Percentiles rank a stretch among this genome's conserved stretches.
Evolutionary conservation across 2,797 vertebrate genomes (phyloP).

Genomic region (Sebastiscus albofasciatus): DNA sequence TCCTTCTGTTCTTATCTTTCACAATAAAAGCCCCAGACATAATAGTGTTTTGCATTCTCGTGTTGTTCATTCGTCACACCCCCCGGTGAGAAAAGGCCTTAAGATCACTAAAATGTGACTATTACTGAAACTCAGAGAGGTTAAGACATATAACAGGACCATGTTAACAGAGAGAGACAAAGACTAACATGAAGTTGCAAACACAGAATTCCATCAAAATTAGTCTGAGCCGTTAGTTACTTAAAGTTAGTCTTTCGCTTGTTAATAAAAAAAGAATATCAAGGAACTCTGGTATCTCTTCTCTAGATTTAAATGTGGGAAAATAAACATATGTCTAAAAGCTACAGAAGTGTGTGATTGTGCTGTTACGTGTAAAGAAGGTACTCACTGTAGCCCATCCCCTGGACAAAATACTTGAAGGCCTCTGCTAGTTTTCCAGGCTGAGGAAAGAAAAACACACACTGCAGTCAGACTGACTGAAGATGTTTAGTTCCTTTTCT

Average conservation of each 20-base stretch:
- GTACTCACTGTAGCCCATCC: slow-evolving; percentile 86
- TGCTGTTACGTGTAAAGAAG: not conserved
- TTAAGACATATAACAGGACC: not conserved
- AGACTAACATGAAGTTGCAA: no score
- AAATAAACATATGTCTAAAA: not conserved
- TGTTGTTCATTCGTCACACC: not conserved
- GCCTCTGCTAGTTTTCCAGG: slow-evolving; percentile 83
- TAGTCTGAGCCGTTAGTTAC: not conserved
- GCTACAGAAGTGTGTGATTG: not conserved
- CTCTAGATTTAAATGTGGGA: not conserved
- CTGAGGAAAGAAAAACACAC: slow-evolving; percentile 53
- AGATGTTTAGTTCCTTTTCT: no score
- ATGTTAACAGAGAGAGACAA: not conserved
- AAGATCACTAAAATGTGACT: not conserved
- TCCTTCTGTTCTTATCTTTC: no score
- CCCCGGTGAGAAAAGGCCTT: not conserved
- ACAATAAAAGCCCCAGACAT: no score
- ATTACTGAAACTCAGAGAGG: not conserved
- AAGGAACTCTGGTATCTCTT: not conserved
- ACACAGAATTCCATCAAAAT: not conserved
- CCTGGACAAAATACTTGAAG: slow-evolving; percentile 86
- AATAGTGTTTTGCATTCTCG: not conserved
- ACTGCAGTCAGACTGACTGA: not conserved
- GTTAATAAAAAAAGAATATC: not conserved
- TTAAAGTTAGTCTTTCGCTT: not conserved